Evolutionary conservation across 2,797 vertebrate species (phyloP).

Genomic region (Dendrocincla fuliginosa): DNA sequence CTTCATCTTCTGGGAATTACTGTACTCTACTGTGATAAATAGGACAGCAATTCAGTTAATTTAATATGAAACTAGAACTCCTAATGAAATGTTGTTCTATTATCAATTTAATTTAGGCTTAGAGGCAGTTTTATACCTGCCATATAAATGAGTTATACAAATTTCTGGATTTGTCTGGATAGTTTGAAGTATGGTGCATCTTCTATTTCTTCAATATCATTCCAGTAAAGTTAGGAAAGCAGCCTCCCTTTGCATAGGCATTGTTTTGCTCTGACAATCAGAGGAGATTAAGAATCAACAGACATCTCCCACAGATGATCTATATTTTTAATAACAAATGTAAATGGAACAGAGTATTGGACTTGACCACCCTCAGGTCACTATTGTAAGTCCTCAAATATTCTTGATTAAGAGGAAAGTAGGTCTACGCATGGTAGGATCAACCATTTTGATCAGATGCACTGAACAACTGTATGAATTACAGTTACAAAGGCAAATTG

Average conservation of each 20-base stretch:
- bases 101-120: background rate
- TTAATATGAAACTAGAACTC: background rate
- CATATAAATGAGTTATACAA: background rate
- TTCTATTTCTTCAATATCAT: background rate
- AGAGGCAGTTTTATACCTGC: background rate
- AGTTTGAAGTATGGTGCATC: background rate
- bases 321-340: background rate
- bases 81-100: background rate
- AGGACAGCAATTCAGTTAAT: background rate
- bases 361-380: background rate
- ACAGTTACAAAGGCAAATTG: background rate
- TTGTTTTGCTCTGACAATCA: background rate
- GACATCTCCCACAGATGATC: background rate
- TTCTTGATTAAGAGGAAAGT: background rate
- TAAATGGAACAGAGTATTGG: background rate
- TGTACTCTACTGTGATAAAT: background rate
- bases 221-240: background rate
- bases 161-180: background rate
- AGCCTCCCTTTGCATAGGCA: background rate
- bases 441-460: background rate
- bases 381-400: background rate
- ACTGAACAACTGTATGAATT: background rate
- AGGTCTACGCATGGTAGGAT: background rate
- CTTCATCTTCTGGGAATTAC: background rate
- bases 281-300: background rate